These are phyloP conservation scores for Chrysodeixis includens DNA, from an alignment of 2,888 invertebrate genomes.

Conservation along the genomic window DNA sequence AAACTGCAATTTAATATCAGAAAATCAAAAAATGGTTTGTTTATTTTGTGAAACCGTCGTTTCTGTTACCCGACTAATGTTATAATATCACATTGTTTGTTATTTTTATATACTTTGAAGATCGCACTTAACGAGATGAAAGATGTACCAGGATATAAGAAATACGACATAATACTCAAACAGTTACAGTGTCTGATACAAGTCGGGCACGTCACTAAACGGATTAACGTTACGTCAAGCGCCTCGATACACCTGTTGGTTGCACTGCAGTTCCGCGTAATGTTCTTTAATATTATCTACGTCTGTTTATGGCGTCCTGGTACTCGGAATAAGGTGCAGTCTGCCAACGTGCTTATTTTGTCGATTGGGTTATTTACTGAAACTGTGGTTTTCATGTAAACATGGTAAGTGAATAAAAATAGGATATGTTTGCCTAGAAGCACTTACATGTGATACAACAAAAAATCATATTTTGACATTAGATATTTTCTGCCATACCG, in stretches of 20 bases:
- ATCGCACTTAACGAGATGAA: not conserved
- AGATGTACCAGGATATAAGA: not conserved
- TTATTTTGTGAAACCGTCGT: too few relatives aligned
- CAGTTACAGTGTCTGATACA: conserved; percentile 24
- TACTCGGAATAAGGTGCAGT: conserved; percentile 20
- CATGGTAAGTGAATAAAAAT: not conserved
- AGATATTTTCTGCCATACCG: conserved; percentile 9
- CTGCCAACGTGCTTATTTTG: not conserved
- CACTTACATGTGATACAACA: not conserved
- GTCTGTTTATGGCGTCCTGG: conserved; percentile 33
- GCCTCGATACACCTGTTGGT: conserved; percentile 49
- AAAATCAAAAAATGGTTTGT: too few relatives aligned
- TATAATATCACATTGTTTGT: too few relatives aligned
- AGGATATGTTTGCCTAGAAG: not conserved
- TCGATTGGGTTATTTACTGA: not conserved
- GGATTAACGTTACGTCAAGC: conserved; percentile 45
- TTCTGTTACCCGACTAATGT: too few relatives aligned
- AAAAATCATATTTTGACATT: conserved; percentile 12
- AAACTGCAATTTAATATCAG: too few relatives aligned
- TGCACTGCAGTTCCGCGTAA: conserved; percentile 33
- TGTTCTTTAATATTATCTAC: conserved; percentile 36
- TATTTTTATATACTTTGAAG: not conserved
- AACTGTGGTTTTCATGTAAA: too few relatives aligned
- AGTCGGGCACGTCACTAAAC: conserved; percentile 36
- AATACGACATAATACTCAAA: not conserved